phyloP scores from a whole-genome alignment of 2,888 invertebrate genomes.

The Onthophagus sagittarius region DNA sequence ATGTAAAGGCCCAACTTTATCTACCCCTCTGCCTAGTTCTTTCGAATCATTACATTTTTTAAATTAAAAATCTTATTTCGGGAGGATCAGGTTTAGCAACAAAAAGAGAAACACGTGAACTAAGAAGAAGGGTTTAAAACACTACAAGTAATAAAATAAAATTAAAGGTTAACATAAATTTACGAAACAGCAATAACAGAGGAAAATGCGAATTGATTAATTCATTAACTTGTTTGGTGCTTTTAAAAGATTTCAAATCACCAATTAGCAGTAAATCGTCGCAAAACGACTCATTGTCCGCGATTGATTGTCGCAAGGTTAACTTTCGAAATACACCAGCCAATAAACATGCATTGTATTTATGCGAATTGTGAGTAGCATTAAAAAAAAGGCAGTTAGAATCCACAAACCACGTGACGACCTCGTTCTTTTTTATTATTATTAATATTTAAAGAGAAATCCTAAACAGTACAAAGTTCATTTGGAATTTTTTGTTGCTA shows the following conservation, averaged over 20 bases:
- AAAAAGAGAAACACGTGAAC: not conserved
- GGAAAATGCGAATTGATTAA: no score
- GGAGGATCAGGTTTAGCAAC: not conserved
- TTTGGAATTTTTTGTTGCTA: not conserved
- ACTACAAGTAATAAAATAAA: constrained; percentile 1
- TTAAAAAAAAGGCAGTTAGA: not conserved
- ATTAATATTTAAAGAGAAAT: not conserved
- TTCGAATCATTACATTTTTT: not conserved
- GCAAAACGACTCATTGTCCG: not conserved
- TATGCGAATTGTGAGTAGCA: not conserved
- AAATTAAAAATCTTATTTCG: not conserved
- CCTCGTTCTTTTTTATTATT: not conserved
- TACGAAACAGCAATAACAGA: no score
- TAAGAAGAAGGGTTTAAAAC: not conserved
- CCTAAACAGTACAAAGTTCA: not conserved
- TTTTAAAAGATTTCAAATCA: not conserved
- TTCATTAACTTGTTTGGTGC: no score
- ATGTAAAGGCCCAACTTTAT: constrained; percentile 23
- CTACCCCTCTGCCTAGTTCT: constrained; percentile 18
- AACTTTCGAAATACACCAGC: not conserved
- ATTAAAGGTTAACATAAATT: constrained; percentile 1
- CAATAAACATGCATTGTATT: not conserved
- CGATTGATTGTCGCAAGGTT: not conserved
- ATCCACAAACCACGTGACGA: not conserved
- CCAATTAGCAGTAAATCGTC: not conserved